Evolutionary conservation across 2,888 invertebrate species (phyloP).

Genomic region (Myathropa florea): DNA sequence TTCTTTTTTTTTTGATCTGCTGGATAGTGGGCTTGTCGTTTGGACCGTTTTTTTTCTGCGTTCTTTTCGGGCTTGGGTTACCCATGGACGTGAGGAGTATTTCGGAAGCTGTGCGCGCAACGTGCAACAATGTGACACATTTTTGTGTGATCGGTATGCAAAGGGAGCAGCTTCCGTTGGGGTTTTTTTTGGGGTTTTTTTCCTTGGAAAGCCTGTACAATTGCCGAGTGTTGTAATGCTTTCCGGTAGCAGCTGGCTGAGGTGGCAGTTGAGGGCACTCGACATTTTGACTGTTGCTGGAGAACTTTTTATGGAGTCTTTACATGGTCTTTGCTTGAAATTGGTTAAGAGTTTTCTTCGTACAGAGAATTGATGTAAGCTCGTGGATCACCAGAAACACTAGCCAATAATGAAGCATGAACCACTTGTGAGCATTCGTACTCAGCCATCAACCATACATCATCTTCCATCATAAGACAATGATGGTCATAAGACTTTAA

Average conservation of each 20-base stretch:
- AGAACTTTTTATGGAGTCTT: no score
- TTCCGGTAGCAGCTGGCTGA: background rate
- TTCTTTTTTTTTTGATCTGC: background rate
- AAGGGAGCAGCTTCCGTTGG: constrained; percentile 28
- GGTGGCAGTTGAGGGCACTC: no score
- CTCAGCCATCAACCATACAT: no score
- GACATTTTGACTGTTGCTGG: background rate
- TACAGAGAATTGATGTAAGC: no score
- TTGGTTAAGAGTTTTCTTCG: no score
- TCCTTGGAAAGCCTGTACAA: background rate
- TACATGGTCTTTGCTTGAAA: no score
- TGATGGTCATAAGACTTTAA: no score
- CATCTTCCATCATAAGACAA: no score
- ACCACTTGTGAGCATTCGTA: no score
- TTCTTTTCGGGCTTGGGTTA: background rate
- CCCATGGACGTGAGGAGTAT: constrained; percentile 36
- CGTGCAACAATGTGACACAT: constrained; percentile 64
- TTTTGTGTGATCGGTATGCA: constrained; percentile 56
- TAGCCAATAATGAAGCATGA: no score
- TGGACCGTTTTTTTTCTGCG: background rate
- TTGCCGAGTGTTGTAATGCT: no score
- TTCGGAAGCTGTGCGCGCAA: constrained; percentile 64
- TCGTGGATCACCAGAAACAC: no score
- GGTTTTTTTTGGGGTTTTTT: background rate
- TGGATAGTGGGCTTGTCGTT: constrained; percentile 9